Conservation (phyloP, 2,797 vertebrate genomes). For the Eulemur albifrons region DNA sequence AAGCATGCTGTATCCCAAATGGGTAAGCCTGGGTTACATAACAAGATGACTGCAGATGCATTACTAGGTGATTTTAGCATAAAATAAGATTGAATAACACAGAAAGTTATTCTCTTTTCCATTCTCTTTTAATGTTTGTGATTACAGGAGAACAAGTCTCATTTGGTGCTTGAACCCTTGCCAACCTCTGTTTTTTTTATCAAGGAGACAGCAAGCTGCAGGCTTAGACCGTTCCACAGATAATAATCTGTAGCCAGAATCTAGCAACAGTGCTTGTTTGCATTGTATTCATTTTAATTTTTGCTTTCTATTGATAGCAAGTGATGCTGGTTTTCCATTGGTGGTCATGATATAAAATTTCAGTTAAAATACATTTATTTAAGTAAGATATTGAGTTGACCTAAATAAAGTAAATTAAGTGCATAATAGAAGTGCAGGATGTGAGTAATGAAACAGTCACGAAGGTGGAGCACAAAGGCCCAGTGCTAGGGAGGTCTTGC, state of each 20-base stretch:
- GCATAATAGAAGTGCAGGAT: background rate
- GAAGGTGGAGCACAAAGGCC: accelerated
- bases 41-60: accelerated
- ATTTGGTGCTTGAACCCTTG: background rate
- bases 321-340: background rate
- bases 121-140: constrained; percentile 31
- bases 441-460: accelerated
- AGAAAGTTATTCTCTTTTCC: background rate
- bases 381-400: background rate
- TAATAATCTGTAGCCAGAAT: accelerated
- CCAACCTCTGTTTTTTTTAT: background rate
- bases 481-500: accelerated
- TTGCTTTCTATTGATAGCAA: background rate
- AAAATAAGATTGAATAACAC: background rate
- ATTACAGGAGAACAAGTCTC: background rate
- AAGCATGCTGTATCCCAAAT: accelerated
- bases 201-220: background rate
- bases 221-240: background rate
- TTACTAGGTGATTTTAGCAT: background rate
- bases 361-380: background rate
- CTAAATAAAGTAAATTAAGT: background rate
- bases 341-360: background rate
- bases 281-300: background rate
- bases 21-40: background rate
- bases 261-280: background rate